Base-by-base conservation (phyloP, 2,888 invertebrate species). In the Drosophila longiperda region DNA sequence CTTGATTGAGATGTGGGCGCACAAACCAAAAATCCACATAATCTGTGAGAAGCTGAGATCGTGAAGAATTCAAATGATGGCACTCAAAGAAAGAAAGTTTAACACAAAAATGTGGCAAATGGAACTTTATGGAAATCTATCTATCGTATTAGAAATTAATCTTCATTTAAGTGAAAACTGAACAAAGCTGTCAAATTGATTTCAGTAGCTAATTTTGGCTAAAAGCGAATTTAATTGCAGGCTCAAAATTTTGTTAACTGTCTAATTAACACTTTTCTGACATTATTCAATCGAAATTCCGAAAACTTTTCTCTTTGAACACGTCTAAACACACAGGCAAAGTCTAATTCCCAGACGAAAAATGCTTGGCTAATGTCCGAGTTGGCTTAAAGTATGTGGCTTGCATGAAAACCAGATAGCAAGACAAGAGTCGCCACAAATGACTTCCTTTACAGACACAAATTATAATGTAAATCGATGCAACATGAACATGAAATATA, bases 401-500 rank as follows among this genome's bases (percentile, higher is more conserved):
- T 40, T 40, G 57, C 40, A 50, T 53, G 23, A 33, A 62, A 57
- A 65, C n/a, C 57, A 33, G 61, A 61, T 52, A n/a, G 34, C 42
- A 32, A 32, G 33, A 33, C 62, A 34, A 29, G 34, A 33, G 23
- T 68, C 53, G 70, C 66, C 80, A 89, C 87, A 89, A 85, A 89
- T 85, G 85, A 85, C 89, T 85, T 85, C 85, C 85, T 89, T 82
- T 73, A 74, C 80, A 83, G 87, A 89, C 87, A 84, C 87, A 84
- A 89, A 85, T 85, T 85, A 85, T 84, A 85, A 85, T 85, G 85
- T 85, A 85, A 85, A 89, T 85, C 87, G 85, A 85, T 85, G 85
- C 87, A 85, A 85, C 85, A 89, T 85, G 85, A 89, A 89, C 89
- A 85, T 85, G 85, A 85, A 85, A 85, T 89, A 85, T 85, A 85